phyloP scores from a whole-genome alignment of 2,113 vertebrate genomes.

The Pipra filicauda region DNA sequence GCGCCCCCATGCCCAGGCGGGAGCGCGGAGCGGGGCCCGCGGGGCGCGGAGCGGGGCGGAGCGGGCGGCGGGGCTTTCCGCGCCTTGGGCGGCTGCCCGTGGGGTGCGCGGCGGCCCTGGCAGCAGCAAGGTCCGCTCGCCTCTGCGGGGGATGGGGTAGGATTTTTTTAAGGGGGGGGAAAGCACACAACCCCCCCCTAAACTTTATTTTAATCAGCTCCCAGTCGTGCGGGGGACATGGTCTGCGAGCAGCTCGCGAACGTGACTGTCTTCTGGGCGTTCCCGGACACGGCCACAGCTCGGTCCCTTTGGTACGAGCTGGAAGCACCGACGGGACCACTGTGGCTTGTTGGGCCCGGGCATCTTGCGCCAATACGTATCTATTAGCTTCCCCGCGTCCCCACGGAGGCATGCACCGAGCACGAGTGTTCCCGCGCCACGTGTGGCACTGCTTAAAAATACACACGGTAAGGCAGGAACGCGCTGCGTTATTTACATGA shows the following conservation, averaged over 20 bases:
- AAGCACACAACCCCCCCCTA: too few species aligned
- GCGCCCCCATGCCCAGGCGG: background rate
- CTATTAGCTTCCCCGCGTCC: background rate
- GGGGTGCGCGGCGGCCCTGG: background rate
- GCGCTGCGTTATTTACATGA: background rate
- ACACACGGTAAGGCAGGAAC: background rate
- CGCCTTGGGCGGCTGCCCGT: background rate
- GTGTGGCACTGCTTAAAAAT: background rate
- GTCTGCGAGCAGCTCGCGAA: background rate
- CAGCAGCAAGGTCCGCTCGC: background rate
- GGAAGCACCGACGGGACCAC: background rate
- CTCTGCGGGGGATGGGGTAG: background rate
- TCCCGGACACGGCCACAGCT: background rate
- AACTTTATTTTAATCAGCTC: background rate
- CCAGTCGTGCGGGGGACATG: background rate
- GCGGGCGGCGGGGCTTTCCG: background rate
- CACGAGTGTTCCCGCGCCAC: background rate
- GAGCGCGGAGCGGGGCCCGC: background rate
- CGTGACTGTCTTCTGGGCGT: constrained; percentile 19
- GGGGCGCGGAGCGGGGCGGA: background rate
- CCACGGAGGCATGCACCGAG: background rate
- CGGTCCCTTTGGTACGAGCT: background rate
- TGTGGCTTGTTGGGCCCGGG: background rate
- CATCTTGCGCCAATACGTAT: background rate
- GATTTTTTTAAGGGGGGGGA: background rate